Conservation (phyloP, 2,113 vertebrate species). For the Cheilinus undulatus region DNA sequence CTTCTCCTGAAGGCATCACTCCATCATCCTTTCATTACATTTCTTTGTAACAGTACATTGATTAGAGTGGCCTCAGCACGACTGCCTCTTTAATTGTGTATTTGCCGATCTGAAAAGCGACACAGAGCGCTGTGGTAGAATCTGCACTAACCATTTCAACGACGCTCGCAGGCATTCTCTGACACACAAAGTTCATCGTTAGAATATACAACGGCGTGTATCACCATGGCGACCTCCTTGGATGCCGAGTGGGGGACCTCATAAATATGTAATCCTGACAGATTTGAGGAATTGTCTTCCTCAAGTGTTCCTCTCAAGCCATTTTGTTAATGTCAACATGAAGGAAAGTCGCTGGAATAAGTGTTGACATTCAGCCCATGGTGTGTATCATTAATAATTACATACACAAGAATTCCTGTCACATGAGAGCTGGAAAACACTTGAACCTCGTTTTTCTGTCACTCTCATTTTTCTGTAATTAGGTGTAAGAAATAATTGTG, state of each 20-base stretch:
- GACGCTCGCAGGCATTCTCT: conserved; percentile 68
- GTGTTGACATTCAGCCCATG: conserved; percentile 75
- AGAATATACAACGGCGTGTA: conserved; percentile 82
- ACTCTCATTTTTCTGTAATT: conserved; percentile 54
- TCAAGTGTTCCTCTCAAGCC: conserved; percentile 78
- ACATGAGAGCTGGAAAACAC: conserved; percentile 52
- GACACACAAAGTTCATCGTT: conserved; percentile 78
- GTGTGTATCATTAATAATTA: conserved; percentile 80
- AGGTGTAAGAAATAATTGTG: conserved; percentile 55
- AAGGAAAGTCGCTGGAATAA: conserved; percentile 79
- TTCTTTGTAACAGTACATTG: conserved; percentile 73
- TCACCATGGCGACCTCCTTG: conserved; percentile 81
- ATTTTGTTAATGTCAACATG: conserved; percentile 84
- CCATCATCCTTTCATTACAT: conserved; percentile 77
- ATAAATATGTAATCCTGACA: conserved; percentile 84
- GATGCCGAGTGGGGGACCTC: conserved; percentile 77
- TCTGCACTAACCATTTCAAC: conserved; percentile 72
- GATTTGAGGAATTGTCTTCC: conserved; percentile 82
- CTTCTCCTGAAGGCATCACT: conserved; percentile 73
- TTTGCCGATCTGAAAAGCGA: conserved; percentile 71
- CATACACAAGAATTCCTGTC: conserved; percentile 53
- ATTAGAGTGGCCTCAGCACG: conserved; percentile 74
- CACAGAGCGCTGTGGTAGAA: conserved; percentile 41
- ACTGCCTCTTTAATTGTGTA: conserved; percentile 80
- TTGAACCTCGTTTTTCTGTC: conserved; percentile 36